Base-by-base conservation (phyloP, 2,888 invertebrate genomes). In the Cephus pulcher region DNA sequence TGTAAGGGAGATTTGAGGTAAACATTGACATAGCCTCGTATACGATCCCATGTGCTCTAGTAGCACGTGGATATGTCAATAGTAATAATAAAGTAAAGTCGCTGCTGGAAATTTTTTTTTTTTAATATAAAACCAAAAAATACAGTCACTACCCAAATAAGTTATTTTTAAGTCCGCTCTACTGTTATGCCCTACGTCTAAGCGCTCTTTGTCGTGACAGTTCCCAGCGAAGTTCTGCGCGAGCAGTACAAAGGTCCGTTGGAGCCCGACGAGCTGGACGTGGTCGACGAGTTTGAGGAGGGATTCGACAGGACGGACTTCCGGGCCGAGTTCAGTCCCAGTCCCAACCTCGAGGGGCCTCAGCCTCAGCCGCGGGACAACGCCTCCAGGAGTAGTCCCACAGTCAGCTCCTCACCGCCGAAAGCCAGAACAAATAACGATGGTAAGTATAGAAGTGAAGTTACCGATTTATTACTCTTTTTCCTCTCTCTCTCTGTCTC, bases 211-310 rank as follows among this genome's bases (percentile, higher is more conserved):
- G 3, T 69, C 76, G 75, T 92, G 90, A 2, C 93, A 97, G 97
- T 97, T 82, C 97, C 97, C 4, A 93, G 97, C 83, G 96, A 95
- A 89, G 96, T 97, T 77, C 93, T 97, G 81, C 96, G 96, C 89
- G 96, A 97, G 91, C 94, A 95, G 84, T 97, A 95, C 92, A 96
- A 97, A 89, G 96, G 96, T 81, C 94, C 95, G 37, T 94, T 95
- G 75, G 96, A 96, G 91, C 93, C 95, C 82, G 97, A 97, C 90
- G 97, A 97, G 90, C 94, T 94, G 81, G 85, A 89, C 80, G 82
- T 88, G 78, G 85, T 90, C 77, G 89, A 91, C 77, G 91, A 92
- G 79, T 90, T 91, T 81, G 92, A 92, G 77, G 91, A 93, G 80
- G 90, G 92, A 32, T 92, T 92, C 84, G 91, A 92, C 83, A 90